Evolutionary conservation across 1,140 invertebrate genomes (phyloP), one percentile per base, ranked within the genome.

Genomic region (Brachionus rubens): DNA sequence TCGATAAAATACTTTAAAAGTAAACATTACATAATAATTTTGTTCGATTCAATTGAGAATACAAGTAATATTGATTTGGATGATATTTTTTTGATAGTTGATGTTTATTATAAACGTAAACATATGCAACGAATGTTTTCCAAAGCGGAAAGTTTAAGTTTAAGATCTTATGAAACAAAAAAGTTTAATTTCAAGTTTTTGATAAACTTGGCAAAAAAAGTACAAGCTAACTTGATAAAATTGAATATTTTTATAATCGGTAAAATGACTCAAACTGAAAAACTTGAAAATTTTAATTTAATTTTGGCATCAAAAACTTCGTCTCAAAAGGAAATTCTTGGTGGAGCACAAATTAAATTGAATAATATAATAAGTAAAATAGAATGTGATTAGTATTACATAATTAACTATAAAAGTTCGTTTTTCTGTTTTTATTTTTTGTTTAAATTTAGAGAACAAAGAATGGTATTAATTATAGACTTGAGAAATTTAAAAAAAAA

Each of bases 1-100:
- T 65, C 59, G 24, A 43, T 65, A 3, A 65, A 65, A 43, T 65
- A 43, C 43, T 65, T 65, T 12, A 65, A 65, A 65, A 65, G 30
- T 43, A 65, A 65, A 26, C 19, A 65, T 46, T 46, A 7, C 14
- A 43, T 65, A 24, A 14, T 43, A 14, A 24, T 65, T 19, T 19
- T 43, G 2, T 65, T 65, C 43, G 40, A 43, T 43, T 65, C 59
- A 14, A 65, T 65, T 21, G 40, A 65, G 12, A 65, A 65, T 24
- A 24, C 24, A 12, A 43, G 19, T 12, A 9, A 41, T 9, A 24
- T 65, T 28, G 40, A 43, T 12, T n/a, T 65, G 36, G 24, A 65
- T 14, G 43, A 26, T 21, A 24, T 65, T 24, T 24, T 43, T 10
- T 6, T 65, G 43, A 43, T 65, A 24, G 40, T 65, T 2, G 59